Conservation (phyloP, 2,888 invertebrate species). For the Folsomia manolachei region DNA sequence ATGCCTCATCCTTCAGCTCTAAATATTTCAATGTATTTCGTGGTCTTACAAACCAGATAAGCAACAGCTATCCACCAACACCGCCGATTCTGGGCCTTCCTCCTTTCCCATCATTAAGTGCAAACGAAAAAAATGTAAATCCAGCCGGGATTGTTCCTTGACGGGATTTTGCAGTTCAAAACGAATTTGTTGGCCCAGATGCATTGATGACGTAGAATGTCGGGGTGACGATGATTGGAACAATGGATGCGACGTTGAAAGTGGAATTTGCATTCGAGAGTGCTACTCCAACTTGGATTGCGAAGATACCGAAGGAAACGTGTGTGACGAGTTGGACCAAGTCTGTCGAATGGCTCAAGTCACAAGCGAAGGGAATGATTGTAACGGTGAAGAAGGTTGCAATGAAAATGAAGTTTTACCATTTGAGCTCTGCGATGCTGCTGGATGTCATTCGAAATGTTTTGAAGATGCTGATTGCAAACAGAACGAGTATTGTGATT, state of each 20-base stretch:
- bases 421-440: neutral
- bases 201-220: neutral
- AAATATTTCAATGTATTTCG: too few relatives aligned
- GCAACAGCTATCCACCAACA: too few relatives aligned
- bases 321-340: too few relatives aligned
- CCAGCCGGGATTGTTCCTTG: neutral
- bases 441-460: neutral
- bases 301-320: neutral
- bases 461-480: neutral
- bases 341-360: neutral
- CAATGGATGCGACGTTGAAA: neutral
- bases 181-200: constrained; percentile 3
- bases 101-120: neutral
- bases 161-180: neutral
- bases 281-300: neutral
- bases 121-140: neutral
- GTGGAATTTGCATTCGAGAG: constrained; percentile 1
- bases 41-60: too few relatives aligned
- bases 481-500: neutral
- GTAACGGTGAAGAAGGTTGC: neutral
- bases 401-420: neutral
- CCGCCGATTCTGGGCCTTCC: too few relatives aligned
- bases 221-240: neutral
- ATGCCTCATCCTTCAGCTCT: too few relatives aligned
- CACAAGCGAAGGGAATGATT: neutral